Evolutionary conservation across 2,888 invertebrate genomes (phyloP), one percentile per base, ranked within the genome.

Genomic region (Cataglyphis altisquamis): DNA sequence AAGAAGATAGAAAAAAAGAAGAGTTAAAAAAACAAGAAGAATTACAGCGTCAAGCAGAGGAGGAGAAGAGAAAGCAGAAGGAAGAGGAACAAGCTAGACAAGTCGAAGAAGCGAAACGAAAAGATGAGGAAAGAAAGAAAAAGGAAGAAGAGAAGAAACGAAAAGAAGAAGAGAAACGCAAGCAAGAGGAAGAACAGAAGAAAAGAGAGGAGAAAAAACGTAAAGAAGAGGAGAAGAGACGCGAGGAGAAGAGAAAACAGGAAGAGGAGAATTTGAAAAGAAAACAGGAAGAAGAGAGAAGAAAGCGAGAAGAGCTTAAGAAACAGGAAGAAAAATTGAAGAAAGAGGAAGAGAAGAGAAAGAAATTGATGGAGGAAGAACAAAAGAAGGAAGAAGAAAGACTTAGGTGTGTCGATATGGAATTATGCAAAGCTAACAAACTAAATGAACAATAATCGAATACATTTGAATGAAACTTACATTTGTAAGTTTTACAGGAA

Each of bases 291-390:
- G 94, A 95, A 82, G 94, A 95, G 84, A 94, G 93, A 86, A 94
- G 92, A 85, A 93, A 92, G 84, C 93, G 93, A 73, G 94, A 95
- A 77, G 94, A 95, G 85, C 90, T 93, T 55, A 92, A 94, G 82
- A 95, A 93, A 81, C 92, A 92, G 84, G 93, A 94, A 85, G 94
- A 95, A 68, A 94, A 94, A 82, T 90, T 95, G 86, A 94, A 95
- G 85, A 96, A 95, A 91, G 94, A 96, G 90, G 95, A 96, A 88
- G 96, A 96, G 89, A 95, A 96, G 86, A 93, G 96, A 86, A 96
- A 93, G 94, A 96, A 93, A 92, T 92, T 86, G 88, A 95, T 93
- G 93, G 95, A 92, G 92, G 95, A 94, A 87, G 94, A 84, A 95
- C 89, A 21, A 25, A 88, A 86, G 25, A 85, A 95, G 93, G 91